phyloP scores from a whole-genome alignment of 2,888 invertebrate genomes.

The Macaria liturata region DNA sequence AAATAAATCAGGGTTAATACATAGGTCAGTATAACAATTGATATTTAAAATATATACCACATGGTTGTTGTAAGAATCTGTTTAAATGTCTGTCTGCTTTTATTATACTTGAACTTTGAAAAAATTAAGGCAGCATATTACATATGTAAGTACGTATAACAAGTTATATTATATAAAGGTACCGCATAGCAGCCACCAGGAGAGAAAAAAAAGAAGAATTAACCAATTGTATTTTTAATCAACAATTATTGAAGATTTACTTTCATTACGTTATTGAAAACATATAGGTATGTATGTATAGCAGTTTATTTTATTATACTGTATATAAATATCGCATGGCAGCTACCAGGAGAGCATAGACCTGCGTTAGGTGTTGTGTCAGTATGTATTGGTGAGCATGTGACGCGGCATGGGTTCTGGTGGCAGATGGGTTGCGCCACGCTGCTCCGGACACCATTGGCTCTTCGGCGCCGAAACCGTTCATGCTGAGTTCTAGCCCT shows the following conservation, averaged over 20 bases:
- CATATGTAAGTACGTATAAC: constrained; percentile 1
- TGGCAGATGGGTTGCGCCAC: constrained; percentile 58
- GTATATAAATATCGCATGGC: constrained; percentile 60
- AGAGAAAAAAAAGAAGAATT: constrained; percentile 35
- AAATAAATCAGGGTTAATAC: no score
- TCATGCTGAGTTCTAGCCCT: constrained; percentile 73
- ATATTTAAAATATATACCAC: no score
- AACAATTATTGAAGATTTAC: no score
- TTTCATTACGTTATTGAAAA: no score
- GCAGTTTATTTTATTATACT: neutral
- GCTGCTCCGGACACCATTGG: constrained; percentile 78
- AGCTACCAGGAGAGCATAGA: constrained; percentile 63
- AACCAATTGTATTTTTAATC: no score
- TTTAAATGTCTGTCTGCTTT: no score
- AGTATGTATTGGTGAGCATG: constrained; percentile 67
- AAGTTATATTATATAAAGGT: constrained; percentile 42
- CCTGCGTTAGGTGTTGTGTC: constrained; percentile 61
- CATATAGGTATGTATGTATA: neutral
- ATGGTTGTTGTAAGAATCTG: no score
- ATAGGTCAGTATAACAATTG: no score
- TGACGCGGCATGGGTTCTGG: constrained; percentile 58
- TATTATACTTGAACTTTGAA: no score
- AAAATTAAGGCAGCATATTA: no score
- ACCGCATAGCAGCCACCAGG: constrained; percentile 47
- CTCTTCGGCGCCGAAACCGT: constrained; percentile 69